Conservation (phyloP, 2,113 vertebrate species). For the Callospermophilus lateralis region DNA sequence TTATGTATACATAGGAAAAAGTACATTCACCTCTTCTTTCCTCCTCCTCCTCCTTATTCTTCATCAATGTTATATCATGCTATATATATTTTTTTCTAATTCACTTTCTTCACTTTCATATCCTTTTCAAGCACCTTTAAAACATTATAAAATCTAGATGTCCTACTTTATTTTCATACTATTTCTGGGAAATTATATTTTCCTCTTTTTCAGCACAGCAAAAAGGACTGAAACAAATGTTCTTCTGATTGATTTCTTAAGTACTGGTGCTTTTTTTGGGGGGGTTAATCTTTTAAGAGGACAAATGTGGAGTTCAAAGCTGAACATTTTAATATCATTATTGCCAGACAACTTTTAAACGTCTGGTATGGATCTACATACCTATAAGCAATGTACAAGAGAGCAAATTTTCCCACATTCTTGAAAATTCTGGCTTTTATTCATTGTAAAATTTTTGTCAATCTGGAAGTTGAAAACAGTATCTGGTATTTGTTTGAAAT, state of each 20-base stretch:
- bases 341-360: background rate
- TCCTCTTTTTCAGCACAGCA: background rate
- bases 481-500: background rate
- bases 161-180: background rate
- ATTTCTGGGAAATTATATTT: conserved; percentile 14
- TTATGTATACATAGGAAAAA: background rate
- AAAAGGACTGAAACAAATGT: background rate
- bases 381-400: background rate
- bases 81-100: background rate
- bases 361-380: background rate
- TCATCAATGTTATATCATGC: background rate
- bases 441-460: background rate
- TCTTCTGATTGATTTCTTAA: background rate
- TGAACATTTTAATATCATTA: background rate
- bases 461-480: background rate
- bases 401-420: background rate
- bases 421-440: background rate
- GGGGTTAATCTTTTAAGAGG: background rate
- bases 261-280: background rate
- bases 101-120: background rate
- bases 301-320: background rate
- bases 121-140: background rate
- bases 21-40: background rate
- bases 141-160: background rate
- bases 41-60: background rate